phyloP scores from a whole-genome alignment of 2,113 vertebrate species.

The Arothron firmamentum region DNA sequence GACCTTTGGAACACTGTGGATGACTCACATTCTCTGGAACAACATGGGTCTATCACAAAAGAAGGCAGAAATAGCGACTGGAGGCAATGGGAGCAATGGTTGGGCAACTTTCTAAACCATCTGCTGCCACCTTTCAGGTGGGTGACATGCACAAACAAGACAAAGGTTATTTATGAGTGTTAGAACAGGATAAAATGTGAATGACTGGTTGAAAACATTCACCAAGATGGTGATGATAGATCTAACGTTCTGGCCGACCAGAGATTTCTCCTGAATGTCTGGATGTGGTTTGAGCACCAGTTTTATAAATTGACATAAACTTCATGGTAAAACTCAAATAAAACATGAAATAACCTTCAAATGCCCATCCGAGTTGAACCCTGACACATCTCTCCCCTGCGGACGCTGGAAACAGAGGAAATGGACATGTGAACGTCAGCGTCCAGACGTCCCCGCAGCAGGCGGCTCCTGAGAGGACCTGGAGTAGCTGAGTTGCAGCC shows the following conservation, averaged over 20 bases:
- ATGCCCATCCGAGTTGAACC: background rate
- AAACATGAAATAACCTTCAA: background rate
- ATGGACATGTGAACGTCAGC: conserved; percentile 42
- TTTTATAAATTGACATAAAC: conserved; percentile 23
- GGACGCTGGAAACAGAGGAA: conserved; percentile 32
- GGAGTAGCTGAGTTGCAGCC: conserved; percentile 40
- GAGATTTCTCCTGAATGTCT: background rate
- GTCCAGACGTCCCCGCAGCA: conserved; percentile 31
- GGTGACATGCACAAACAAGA: too few relatives aligned
- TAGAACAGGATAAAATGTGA: too few relatives aligned
- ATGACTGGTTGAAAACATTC: too few relatives aligned
- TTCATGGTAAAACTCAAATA: conserved; percentile 31
- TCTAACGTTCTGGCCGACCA: background rate
- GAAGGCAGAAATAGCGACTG: too few relatives aligned
- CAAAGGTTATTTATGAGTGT: too few relatives aligned
- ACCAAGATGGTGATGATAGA: too few relatives aligned
- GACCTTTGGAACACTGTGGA: too few relatives aligned
- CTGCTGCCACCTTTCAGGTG: too few relatives aligned
- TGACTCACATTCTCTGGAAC: too few relatives aligned
- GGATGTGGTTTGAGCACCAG: background rate
- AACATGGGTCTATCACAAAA: too few relatives aligned
- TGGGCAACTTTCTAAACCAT: too few relatives aligned
- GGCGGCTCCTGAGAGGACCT: conserved; percentile 34
- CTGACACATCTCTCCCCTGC: conserved; percentile 5
- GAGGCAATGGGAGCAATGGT: too few relatives aligned